Evolutionary conservation across 2,113 vertebrate genomes (phyloP).

Genomic region (Ictalurus punctatus): DNA sequence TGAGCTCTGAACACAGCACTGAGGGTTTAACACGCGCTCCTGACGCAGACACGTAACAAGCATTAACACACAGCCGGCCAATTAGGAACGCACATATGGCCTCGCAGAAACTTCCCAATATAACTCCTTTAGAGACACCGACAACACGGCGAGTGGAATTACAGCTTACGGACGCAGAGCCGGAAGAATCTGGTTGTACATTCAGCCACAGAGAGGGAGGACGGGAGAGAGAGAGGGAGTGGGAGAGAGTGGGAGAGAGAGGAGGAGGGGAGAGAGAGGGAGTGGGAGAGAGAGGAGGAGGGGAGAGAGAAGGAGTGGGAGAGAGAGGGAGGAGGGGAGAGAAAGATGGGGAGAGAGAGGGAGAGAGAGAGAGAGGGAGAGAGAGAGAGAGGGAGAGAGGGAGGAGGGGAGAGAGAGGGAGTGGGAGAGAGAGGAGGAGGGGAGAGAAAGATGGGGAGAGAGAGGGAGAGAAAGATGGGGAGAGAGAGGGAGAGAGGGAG

Average conservation of each 20-base stretch:
- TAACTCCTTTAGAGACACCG: constrained; percentile 46
- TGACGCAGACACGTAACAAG: constrained; percentile 23
- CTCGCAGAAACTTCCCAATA: constrained; percentile 13
- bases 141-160: constrained; percentile 42
- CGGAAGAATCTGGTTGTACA: neutral
- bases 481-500: too few species aligned
- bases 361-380: neutral
- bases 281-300: neutral
- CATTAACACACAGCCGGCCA: constrained; percentile 30
- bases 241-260: neutral
- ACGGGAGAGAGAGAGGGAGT: neutral
- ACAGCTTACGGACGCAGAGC: constrained; percentile 33
- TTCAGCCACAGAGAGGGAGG: neutral
- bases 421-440: too few species aligned
- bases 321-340: too few species aligned
- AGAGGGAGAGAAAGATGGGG: too few species aligned
- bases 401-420: neutral
- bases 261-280: neutral
- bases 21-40: constrained; percentile 45
- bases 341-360: too few species aligned
- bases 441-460: too few species aligned
- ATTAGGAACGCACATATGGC: constrained; percentile 44
- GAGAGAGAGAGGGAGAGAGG: too few species aligned
- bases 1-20: constrained; percentile 30
- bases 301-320: neutral